phyloP scores from a whole-genome alignment of 1,140 invertebrate species.

The Orius insidiosus region DNA sequence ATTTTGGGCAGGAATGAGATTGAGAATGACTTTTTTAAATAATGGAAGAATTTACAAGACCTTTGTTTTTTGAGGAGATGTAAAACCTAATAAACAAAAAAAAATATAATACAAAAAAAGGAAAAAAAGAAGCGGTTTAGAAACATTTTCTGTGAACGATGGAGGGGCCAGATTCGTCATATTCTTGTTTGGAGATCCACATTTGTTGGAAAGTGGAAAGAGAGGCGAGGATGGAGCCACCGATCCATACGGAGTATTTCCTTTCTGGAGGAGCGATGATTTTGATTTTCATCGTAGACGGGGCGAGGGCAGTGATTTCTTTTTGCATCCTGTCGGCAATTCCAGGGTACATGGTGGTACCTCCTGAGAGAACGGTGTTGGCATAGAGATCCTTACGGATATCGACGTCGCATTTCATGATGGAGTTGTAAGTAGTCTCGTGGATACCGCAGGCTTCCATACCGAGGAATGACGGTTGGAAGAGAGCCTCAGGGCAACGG shows the following conservation, averaged over 20 bases:
- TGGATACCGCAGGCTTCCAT: constrained; percentile 92
- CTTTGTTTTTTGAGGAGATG: constrained; percentile 1
- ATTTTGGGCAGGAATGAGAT: constrained; percentile 7
- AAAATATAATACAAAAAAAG: constrained; percentile 10
- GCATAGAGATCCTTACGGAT: constrained; percentile 89
- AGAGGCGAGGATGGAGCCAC: constrained; percentile 69
- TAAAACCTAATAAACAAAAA: constrained; percentile 3
- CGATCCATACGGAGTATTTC: constrained; percentile 75
- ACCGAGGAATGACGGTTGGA: constrained; percentile 88
- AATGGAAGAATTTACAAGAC: constrained; percentile 10
- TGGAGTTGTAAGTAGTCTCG: constrained; percentile 90
- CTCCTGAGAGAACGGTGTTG: constrained; percentile 89
- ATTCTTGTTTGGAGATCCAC: constrained; percentile 94
- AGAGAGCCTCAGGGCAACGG: constrained; percentile 92
- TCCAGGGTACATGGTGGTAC: constrained; percentile 93
- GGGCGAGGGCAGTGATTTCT: constrained; percentile 58
- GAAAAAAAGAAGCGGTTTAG: constrained; percentile 38
- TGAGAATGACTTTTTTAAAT: constrained; percentile 9
- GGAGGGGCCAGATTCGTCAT: constrained; percentile 83
- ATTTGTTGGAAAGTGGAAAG: constrained; percentile 81
- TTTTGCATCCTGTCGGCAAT: constrained; percentile 63
- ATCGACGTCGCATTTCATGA: constrained; percentile 93
- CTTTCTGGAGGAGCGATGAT: constrained; percentile 72
- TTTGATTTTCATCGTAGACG: constrained; percentile 61
- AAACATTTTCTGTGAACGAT: constrained; percentile 94